These are phyloP conservation scores for Stichopus chloronotus DNA, from an alignment of 35 echinoderm and acorn worm species.

Conservation along the genomic window DNA sequence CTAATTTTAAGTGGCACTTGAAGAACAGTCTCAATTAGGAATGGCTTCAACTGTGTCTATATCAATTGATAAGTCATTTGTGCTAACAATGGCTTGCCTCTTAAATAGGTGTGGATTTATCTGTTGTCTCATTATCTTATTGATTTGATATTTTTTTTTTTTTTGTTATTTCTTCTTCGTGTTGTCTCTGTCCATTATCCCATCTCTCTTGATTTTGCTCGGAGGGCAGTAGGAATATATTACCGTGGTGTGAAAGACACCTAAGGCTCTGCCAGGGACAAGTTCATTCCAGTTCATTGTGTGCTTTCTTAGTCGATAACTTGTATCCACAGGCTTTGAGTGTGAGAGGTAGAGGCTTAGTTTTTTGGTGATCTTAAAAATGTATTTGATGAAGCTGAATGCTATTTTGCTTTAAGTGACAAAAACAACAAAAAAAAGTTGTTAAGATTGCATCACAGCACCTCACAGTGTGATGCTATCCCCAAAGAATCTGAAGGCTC, in stretches of 20 bases:
- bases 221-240: not conserved
- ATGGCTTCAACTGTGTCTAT: too few relatives aligned
- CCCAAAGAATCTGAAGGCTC: not conserved
- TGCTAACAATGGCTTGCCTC: not conserved
- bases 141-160: not conserved
- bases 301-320: not conserved
- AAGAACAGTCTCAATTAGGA: too few relatives aligned
- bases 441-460: not conserved
- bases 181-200: not conserved
- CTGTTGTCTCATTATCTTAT: not conserved
- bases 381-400: not conserved
- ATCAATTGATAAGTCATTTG: not conserved
- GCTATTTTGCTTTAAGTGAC: not conserved
- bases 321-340: not conserved
- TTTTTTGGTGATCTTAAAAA: not conserved
- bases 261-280: not conserved
- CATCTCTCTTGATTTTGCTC: not conserved
- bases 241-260: not conserved
- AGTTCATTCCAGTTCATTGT: constrained; percentile 15
- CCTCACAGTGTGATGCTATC: not conserved
- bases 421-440: not conserved
- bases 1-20: too few relatives aligned
- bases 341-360: not conserved
- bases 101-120: not conserved
- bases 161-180: not conserved